Conservation (phyloP, 1,140 invertebrate species). For the Pemphigus obesinymphae region DNA sequence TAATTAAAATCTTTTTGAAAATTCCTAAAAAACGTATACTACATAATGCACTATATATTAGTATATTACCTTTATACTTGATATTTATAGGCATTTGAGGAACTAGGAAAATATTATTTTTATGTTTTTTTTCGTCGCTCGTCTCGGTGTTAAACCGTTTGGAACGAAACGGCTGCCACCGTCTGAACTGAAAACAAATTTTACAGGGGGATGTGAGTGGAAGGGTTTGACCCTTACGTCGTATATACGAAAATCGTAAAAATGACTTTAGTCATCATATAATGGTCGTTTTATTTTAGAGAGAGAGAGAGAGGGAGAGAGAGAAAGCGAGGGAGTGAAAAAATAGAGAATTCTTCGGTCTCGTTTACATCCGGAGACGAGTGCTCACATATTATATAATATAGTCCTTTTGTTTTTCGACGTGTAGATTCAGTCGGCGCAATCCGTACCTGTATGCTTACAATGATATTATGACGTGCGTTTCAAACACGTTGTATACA, state of each 20-base stretch:
- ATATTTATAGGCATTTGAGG: no score
- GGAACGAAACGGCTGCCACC: constrained; percentile 9
- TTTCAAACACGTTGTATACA: not conserved
- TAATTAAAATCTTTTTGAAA: no score
- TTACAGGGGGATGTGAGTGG: not conserved
- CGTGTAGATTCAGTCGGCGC: no score
- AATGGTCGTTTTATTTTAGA: not conserved
- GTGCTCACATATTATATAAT: not conserved
- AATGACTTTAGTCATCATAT: not conserved
- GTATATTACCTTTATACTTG: no score
- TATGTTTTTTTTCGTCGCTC: not conserved
- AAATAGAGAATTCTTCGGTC: no score
- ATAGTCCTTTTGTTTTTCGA: not conserved
- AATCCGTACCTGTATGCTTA: not conserved
- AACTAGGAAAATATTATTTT: no score
- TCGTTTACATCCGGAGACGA: constrained; percentile 23
- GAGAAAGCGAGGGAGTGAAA: no score
- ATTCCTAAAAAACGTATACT: no score
- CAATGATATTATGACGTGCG: not conserved
- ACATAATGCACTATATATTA: no score
- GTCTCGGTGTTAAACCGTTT: constrained; percentile 10
- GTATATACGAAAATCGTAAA: constrained; percentile 1
- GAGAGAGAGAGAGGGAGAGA: no score
- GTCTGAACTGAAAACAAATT: no score
- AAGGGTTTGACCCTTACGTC: not conserved